Conservation (phyloP, 2,113 vertebrate species). For the Delphinapterus leucas region DNA sequence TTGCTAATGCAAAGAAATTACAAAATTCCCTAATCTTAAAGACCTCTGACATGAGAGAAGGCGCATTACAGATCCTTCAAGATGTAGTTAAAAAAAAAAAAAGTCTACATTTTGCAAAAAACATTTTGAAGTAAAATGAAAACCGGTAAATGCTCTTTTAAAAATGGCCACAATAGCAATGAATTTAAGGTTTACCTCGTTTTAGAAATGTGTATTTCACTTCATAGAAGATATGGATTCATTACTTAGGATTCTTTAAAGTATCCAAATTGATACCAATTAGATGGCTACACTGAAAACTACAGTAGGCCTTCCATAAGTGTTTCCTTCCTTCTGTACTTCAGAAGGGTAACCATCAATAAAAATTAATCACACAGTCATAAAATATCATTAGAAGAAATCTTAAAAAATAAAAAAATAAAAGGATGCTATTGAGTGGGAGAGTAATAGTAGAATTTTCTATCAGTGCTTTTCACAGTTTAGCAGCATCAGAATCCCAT, state of each 20-base stretch:
- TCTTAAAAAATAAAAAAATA: not conserved
- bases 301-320: not conserved
- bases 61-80: not conserved
- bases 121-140: constrained; percentile 15
- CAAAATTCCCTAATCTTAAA: not conserved
- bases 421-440: not conserved
- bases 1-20: constrained; percentile 13
- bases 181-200: not conserved
- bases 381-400: constrained; percentile 15
- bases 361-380: not conserved
- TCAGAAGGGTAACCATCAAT: not conserved
- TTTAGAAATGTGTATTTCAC: not conserved
- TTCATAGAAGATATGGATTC: not conserved
- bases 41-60: not conserved
- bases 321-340: not conserved
- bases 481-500: not conserved
- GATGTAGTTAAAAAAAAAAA: not conserved
- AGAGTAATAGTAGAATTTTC: not conserved
- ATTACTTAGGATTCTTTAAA: constrained; percentile 21
- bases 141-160: not conserved
- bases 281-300: not conserved
- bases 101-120: not conserved
- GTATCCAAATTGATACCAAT: not conserved
- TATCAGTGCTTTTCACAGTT: not conserved
- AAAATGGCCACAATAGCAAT: not conserved